Base-by-base conservation (phyloP, 2,797 vertebrate species). In the Okamejei kenojei region DNA sequence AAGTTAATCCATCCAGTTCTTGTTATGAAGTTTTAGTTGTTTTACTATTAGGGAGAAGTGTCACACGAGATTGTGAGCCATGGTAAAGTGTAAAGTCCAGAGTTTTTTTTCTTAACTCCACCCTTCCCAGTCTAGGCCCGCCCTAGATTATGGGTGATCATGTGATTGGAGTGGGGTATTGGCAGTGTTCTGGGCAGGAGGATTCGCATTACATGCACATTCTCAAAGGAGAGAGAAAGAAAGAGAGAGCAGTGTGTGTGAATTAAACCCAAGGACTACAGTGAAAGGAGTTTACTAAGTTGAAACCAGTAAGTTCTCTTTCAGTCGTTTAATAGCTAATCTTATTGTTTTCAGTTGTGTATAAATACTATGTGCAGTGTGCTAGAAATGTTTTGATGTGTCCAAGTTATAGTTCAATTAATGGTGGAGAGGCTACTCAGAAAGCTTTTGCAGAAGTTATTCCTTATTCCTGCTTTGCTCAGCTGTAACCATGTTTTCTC, bases 161-260 rank as follows among this genome's bases (percentile, higher is more conserved):
- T 92, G 73, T 92, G 90, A 92, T 92, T 54, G 68, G 26, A 92
- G 38, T 54, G 71, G 63, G 26, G 90, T 92, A 76, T 76, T 92
- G 90, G 90, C 90, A 54, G 90, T 45, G 90, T 74, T 74, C 90
- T 58, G 90, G 71, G 90, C 68, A 74, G 90, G 29, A 45, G 73
- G 90, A 76, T 92, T 92, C 71, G 74, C 90, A 91, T 91, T 91
- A 92, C 90, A 92, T 92, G 73, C 90, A 92, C 90, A 92, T 92
- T 92, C 90, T 92, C 10, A 92, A 92, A 92, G 71, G 29, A 54
- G 71, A 58, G 90, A 92, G 90, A 76, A 71, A 92, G 81, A 78
- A 45, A 61, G 80, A 84, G 45, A 58, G 45, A n/a, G 88, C 88
- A 74, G 68, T 29, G 90, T 74, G 68, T 91, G 68, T 91, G 90